Evolutionary conservation across 2,888 invertebrate genomes (phyloP).

Genomic region (Dynastes hyllus): DNA sequence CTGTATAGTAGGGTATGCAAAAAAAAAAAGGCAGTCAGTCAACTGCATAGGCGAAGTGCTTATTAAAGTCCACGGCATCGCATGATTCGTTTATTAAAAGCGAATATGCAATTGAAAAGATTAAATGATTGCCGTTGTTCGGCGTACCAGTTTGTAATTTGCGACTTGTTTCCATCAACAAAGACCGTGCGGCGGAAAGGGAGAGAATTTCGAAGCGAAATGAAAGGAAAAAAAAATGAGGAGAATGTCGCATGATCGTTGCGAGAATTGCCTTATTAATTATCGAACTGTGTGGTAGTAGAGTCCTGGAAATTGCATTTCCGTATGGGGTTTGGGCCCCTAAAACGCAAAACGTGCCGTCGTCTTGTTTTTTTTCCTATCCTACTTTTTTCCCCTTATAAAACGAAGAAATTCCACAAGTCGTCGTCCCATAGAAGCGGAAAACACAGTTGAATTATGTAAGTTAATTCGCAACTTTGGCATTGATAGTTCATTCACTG

Average conservation of each 20-base stretch:
- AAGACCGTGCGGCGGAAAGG: background rate
- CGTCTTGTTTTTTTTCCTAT: background rate
- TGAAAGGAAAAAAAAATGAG: background rate
- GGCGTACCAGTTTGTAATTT: slow-evolving; percentile 18
- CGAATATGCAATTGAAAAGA: slow-evolving; percentile 17
- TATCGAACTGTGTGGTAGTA: slow-evolving; percentile 22
- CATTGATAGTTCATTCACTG: slow-evolving; percentile 42
- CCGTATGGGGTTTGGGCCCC: background rate
- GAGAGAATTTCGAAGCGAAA: background rate
- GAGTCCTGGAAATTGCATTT: background rate
- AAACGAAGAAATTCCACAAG: background rate
- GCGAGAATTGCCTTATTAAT: slow-evolving; percentile 38
- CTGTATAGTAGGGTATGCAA: too few species aligned
- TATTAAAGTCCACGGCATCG: background rate
- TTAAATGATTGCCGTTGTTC: slow-evolving; percentile 23
- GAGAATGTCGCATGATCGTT: slow-evolving; percentile 38
- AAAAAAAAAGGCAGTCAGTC: background rate
- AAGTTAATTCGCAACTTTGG: slow-evolving; percentile 32
- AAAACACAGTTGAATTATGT: slow-evolving; percentile 28
- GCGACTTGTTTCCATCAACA: slow-evolving; percentile 4
- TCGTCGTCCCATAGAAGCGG: background rate
- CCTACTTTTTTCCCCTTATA: too few species aligned
- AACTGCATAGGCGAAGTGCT: slow-evolving; percentile 10
- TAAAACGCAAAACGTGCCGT: slow-evolving; percentile 18
- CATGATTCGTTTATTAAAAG: slow-evolving; percentile 25